These are phyloP conservation scores for Xestia c-nigrum DNA, from an alignment of 2,888 invertebrate genomes.

Conservation along the genomic window DNA sequence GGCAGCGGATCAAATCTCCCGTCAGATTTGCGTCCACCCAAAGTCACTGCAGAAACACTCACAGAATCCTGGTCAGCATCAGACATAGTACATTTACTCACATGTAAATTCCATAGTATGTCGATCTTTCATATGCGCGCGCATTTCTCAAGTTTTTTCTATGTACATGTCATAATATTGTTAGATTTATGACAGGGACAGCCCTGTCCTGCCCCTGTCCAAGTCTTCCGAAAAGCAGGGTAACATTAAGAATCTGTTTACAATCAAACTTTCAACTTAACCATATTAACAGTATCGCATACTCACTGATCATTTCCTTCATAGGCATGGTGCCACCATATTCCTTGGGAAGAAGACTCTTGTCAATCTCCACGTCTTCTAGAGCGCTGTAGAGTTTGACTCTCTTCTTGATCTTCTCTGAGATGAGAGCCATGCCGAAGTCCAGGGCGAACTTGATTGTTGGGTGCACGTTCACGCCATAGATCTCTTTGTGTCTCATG, in stretches of 20 bases:
- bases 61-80: background rate
- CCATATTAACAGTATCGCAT: background rate
- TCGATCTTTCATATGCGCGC: background rate
- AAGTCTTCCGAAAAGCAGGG: background rate
- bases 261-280: background rate
- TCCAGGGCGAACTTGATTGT: slow-evolving; percentile 94
- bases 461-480: slow-evolving; percentile 94
- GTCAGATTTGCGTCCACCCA: background rate
- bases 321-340: slow-evolving; percentile 96
- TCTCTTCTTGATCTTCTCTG: slow-evolving; percentile 94
- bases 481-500: slow-evolving; percentile 95
- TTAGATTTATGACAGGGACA: background rate
- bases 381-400: slow-evolving; percentile 92
- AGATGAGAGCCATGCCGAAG: slow-evolving; percentile 94
- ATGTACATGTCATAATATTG: background rate
- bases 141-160: background rate
- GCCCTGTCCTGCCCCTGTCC: no score
- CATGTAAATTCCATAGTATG: background rate
- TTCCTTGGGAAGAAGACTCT: slow-evolving; percentile 93
- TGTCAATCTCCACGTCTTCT: slow-evolving; percentile 92
- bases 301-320: slow-evolving; percentile 94
- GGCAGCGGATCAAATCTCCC: background rate
- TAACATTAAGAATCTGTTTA: background rate
- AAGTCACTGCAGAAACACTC: background rate
- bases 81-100: background rate